Evolutionary conservation across 2,888 invertebrate species (phyloP), one percentile per base, ranked within the genome.

Genomic region (Andrena marginata): DNA sequence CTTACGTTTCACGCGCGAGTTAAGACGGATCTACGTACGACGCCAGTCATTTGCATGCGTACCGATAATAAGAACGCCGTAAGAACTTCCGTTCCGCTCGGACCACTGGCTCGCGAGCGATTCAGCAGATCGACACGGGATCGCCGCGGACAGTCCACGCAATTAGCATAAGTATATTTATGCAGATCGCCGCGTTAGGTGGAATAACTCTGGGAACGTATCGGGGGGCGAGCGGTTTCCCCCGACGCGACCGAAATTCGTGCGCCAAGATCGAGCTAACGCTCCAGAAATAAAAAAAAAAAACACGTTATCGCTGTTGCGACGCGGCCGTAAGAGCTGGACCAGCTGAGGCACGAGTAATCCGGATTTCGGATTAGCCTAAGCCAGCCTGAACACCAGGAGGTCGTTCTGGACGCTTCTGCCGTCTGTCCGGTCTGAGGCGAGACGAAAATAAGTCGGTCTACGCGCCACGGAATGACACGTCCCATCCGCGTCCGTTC

Each of bases 351-450:
- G 89, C 89, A 87, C 87, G 82, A 89, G 89, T 93, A 93, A 93
- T 93, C 93, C 93, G 93, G 93, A 93, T 93, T 93, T 92, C 84
- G 93, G 93, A 93, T 93, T 93, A 93, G 90, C 87, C 87, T 91
- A 91, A 93, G 91, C 90, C 89, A 86, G 88, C 82, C 89, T 82
- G 85, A 87, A 87, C 89, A 84, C 89, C 90, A 82, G 88, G 90
- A 90, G 90, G 90, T 89, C 88, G 88, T 83, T 83, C 86, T 70
- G 75, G 77, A 82, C 74, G 59, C 72, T 82, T 84, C 87, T 87
- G 82, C 82, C 82, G 82, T 78, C 85, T 63, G 82, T 68, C 77
- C 70, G 82, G 67, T 77, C 42, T 56, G 49, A 75, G 77, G 60
- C 71, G 80, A 80, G 83, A 87, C 85, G 85, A 84, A 90, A 85